These are phyloP conservation scores for Callipepla californica DNA, from an alignment of 2,113 vertebrate genomes.

Conservation along the genomic window DNA sequence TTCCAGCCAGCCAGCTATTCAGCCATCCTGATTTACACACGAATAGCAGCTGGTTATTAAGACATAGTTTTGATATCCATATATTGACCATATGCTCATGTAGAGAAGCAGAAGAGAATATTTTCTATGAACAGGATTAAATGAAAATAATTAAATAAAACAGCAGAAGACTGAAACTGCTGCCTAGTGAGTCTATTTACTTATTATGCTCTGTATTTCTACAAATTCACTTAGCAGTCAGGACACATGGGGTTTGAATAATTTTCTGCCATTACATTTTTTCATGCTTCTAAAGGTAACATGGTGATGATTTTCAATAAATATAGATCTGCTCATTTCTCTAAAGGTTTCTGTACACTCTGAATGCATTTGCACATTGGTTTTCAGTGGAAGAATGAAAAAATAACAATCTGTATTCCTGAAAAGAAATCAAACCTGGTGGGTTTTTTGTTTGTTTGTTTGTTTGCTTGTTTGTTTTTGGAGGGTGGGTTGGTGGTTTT, in stretches of 20 bases:
- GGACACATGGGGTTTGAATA: neutral
- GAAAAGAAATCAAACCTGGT: neutral
- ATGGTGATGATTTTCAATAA: neutral
- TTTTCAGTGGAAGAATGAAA: neutral
- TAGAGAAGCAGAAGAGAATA: neutral
- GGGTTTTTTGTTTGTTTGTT: too few species aligned
- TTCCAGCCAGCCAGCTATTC: neutral
- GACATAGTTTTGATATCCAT: neutral
- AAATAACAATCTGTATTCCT: neutral
- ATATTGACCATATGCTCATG: neutral
- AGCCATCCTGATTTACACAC: neutral
- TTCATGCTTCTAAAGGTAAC: neutral
- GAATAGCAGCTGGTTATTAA: neutral
- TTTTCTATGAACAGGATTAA: neutral
- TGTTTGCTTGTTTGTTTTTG: too few species aligned
- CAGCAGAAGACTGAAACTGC: neutral
- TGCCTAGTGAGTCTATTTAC: neutral
- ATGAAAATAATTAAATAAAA: conserved; percentile 3
- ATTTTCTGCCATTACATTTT: neutral
- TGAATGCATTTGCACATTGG: neutral
- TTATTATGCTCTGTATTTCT: neutral
- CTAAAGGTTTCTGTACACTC: neutral
- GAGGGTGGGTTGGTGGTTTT: too few species aligned
- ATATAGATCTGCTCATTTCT: conserved; percentile 14
- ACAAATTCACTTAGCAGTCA: conserved; percentile 18